Evolutionary conservation across 2,797 vertebrate genomes (phyloP).

Genomic region (Scyliorhinus canicula): DNA sequence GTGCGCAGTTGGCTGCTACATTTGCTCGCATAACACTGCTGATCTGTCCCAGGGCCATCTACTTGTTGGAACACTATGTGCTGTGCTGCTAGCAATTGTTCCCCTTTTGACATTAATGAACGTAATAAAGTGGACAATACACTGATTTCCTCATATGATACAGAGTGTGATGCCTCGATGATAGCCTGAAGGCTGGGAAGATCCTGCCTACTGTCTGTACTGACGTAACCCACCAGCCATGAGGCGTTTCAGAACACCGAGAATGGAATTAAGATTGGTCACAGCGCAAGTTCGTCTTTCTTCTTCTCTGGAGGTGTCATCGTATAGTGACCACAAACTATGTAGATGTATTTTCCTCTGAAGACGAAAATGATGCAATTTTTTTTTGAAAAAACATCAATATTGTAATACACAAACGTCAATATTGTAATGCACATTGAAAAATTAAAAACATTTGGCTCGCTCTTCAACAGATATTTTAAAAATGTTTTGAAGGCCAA

Average conservation of each 20-base stretch:
- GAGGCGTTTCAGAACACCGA: background rate
- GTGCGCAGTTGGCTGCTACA: background rate
- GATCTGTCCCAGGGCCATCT: background rate
- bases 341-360: background rate
- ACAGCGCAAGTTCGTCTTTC: background rate
- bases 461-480: background rate
- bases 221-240: background rate
- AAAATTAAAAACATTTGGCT: background rate
- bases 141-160: background rate
- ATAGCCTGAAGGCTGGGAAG: background rate
- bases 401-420: background rate
- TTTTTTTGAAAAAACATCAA: background rate
- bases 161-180: background rate
- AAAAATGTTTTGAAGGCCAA: background rate
- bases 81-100: background rate
- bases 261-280: background rate
- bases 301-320: no score
- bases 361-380: background rate
- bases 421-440: background rate
- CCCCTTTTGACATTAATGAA: background rate
- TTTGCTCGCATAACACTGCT: background rate
- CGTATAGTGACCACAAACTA: background rate
- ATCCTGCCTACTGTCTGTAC: background rate
- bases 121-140: background rate
- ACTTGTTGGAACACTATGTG: background rate